Percentiles rank a stretch among this genome's conserved stretches.
phyloP scores from a whole-genome alignment of 2,797 vertebrate genomes.

The Liparis tanakae region DNA sequence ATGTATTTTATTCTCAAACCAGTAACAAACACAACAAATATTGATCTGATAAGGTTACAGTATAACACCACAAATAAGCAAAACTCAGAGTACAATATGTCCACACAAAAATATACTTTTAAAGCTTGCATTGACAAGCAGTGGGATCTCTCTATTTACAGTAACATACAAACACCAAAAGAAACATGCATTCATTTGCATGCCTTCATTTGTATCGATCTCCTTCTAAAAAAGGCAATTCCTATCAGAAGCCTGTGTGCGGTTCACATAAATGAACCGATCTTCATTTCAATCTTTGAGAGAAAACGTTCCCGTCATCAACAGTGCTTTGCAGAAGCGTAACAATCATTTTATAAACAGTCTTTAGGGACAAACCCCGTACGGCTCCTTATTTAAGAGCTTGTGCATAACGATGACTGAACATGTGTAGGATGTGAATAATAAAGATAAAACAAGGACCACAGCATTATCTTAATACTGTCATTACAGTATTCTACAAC shows the following conservation, averaged over 20 bases:
- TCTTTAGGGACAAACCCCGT: background rate
- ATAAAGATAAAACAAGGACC: slow-evolving; percentile 1
- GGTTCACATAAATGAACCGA: background rate
- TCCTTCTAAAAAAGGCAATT: slow-evolving; percentile 19
- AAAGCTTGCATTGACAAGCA: slow-evolving; percentile 35
- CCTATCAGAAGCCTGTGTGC: slow-evolving; percentile 3
- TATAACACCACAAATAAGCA: slow-evolving; percentile 16
- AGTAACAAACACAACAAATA: slow-evolving; percentile 17
- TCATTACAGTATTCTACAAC: slow-evolving; percentile 18
- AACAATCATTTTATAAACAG: slow-evolving; percentile 1
- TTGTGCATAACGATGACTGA: slow-evolving; percentile 5
- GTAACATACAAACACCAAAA: slow-evolving; percentile 20
- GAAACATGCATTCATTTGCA: too few relatives aligned
- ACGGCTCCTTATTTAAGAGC: slow-evolving; percentile 14
- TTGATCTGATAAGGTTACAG: slow-evolving; percentile 8
- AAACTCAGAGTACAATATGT: slow-evolving; percentile 31
- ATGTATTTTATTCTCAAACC: slow-evolving; percentile 58
- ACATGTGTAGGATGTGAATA: background rate
- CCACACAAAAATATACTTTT: slow-evolving; percentile 5
- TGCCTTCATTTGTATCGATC: slow-evolving; percentile 11
- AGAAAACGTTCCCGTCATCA: background rate
- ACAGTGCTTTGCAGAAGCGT: background rate
- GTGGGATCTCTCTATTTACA: slow-evolving; percentile 27
- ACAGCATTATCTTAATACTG: background rate
- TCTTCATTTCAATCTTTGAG: background rate